Evolutionary conservation across 1,140 invertebrate genomes (phyloP).

Genomic region (Apis mellifera): Amel_HAv3.1 CM009940.2:8341501-8342000

Average conservation of each 20-base stretch:
- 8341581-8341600: background rate
- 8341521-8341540: too few species aligned
- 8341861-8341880: background rate
- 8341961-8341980: background rate
- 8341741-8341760: constrained; percentile 42
- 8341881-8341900: background rate
- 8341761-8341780: background rate
- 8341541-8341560: background rate
- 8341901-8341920: background rate
- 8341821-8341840: background rate
- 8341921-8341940: background rate
- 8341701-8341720: constrained; percentile 61
- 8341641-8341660: constrained; percentile 29
- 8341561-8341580: background rate
- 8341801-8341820: background rate
- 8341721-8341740: constrained; percentile 43
- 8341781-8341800: background rate
- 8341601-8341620: constrained; percentile 34
- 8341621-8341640: constrained; percentile 43
- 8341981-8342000: background rate
- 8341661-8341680: constrained; percentile 60
- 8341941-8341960: too few species aligned
- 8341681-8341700: constrained; percentile 57
- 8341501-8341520: background rate
- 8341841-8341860: background rate